phyloP scores from a whole-genome alignment of 2,888 invertebrate genomes.

The Orthosia gothica region DNA sequence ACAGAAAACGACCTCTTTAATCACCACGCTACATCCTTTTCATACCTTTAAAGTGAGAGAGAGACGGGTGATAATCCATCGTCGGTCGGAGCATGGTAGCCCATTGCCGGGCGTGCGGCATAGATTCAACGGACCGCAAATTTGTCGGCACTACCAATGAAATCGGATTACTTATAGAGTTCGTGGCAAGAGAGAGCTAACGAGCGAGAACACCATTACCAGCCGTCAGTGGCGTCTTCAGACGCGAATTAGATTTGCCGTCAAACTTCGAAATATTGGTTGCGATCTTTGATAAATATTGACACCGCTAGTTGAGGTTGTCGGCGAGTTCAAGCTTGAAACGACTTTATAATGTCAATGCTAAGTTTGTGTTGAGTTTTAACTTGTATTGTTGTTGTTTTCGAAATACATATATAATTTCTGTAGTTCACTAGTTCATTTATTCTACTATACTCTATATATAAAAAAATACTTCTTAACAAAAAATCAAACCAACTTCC shows the following conservation, averaged over 20 bases:
- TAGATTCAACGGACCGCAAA: conserved; percentile 87
- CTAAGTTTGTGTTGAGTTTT: conserved; percentile 29
- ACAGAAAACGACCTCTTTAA: conserved; percentile 78
- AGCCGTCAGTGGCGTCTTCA: conserved; percentile 79
- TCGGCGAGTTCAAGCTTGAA: conserved; percentile 14
- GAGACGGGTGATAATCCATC: conserved; percentile 77
- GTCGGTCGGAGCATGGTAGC: conserved; percentile 73
- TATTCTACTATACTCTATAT: background rate
- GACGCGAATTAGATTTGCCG: conserved; percentile 76
- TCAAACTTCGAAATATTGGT: conserved; percentile 71
- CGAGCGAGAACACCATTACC: conserved; percentile 85
- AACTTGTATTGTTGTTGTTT: conserved; percentile 7
- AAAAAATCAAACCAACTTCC: too few relatives aligned
- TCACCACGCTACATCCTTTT: conserved; percentile 72
- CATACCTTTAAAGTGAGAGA: conserved; percentile 66
- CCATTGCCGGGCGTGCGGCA: conserved; percentile 74
- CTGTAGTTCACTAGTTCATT: background rate
- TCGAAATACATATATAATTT: background rate
- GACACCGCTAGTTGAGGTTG: conserved; percentile 54
- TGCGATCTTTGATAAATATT: conserved; percentile 66
- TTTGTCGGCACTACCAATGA: conserved; percentile 88
- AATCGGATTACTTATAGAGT: conserved; percentile 87
- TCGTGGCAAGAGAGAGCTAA: conserved; percentile 83
- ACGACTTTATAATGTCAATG: conserved; percentile 45
- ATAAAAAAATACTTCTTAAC: too few relatives aligned